phyloP scores from a whole-genome alignment of 2,888 invertebrate species.

The Cosmia trapezina region DNA sequence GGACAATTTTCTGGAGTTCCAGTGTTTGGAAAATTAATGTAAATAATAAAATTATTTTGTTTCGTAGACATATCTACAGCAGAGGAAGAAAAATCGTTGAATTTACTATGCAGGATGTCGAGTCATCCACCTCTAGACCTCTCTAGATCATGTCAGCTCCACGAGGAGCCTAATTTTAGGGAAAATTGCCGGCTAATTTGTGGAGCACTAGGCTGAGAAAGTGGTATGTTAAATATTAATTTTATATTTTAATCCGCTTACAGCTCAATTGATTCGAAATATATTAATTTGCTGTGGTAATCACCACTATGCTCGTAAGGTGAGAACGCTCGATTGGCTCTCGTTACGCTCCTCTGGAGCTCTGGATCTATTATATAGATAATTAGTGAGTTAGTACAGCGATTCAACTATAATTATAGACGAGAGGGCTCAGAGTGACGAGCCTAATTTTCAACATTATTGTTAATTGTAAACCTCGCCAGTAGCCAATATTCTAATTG shows the following conservation, averaged over 20 bases:
- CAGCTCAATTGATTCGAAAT: constrained; percentile 6
- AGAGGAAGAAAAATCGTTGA: neutral
- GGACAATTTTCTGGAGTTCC: too few relatives aligned
- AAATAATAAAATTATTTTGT: neutral
- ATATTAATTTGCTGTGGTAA: constrained; percentile 3
- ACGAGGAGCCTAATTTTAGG: neutral
- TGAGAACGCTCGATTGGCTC: constrained; percentile 16
- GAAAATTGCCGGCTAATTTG: neutral
- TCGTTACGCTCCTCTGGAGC: constrained; percentile 22
- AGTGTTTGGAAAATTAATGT: neutral
- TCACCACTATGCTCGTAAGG: neutral
- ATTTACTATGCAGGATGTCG: neutral
- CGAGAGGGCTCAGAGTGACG: neutral
- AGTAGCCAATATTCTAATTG: neutral
- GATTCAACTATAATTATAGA: constrained; percentile 43
- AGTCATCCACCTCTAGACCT: too few relatives aligned
- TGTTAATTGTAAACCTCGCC: neutral
- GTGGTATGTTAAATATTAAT: neutral
- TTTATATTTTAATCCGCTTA: neutral
- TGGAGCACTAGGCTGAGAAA: neutral
- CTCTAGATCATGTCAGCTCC: too few relatives aligned
- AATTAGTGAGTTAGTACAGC: constrained; percentile 9
- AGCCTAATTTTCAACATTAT: neutral
- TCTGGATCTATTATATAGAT: too few relatives aligned
- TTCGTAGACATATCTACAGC: rapidly evolving